Evolutionary conservation across 2,113 vertebrate species (phyloP).

Genomic region (Salvator merianae): DNA sequence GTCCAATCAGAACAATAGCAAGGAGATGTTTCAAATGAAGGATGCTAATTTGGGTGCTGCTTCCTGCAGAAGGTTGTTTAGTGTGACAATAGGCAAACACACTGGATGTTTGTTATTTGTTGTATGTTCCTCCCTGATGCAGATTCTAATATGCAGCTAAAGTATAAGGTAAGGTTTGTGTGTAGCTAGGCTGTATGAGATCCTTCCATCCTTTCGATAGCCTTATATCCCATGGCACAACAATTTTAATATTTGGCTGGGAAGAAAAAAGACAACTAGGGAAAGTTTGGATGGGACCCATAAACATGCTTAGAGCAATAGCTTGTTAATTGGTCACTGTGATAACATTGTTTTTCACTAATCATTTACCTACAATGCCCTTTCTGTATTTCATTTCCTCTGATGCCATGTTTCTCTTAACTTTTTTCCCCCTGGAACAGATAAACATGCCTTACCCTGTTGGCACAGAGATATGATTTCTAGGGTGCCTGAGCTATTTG

Average conservation of each 20-base stretch:
- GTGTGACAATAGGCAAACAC: no score
- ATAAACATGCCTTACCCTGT: neutral
- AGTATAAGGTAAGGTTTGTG: no score
- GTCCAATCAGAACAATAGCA: no score
- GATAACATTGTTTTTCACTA: neutral
- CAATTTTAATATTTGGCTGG: neutral
- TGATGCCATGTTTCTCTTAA: neutral
- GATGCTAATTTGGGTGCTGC: no score
- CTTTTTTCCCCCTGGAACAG: neutral
- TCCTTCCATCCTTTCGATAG: no score
- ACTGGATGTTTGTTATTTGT: no score
- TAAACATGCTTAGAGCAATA: neutral
- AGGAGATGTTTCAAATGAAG: no score
- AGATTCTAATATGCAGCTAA: no score
- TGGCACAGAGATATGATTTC: neutral
- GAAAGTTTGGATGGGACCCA: neutral
- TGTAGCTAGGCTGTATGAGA: no score
- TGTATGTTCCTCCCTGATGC: no score
- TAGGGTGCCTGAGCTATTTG: no score
- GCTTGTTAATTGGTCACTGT: neutral
- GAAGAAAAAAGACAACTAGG: neutral
- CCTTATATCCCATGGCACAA: neutral
- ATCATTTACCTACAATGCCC: neutral
- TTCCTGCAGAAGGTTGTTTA: no score
- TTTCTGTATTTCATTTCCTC: neutral